Evolutionary conservation across 2,888 invertebrate genomes (phyloP).

Genomic region (Fragum sueziense): DNA sequence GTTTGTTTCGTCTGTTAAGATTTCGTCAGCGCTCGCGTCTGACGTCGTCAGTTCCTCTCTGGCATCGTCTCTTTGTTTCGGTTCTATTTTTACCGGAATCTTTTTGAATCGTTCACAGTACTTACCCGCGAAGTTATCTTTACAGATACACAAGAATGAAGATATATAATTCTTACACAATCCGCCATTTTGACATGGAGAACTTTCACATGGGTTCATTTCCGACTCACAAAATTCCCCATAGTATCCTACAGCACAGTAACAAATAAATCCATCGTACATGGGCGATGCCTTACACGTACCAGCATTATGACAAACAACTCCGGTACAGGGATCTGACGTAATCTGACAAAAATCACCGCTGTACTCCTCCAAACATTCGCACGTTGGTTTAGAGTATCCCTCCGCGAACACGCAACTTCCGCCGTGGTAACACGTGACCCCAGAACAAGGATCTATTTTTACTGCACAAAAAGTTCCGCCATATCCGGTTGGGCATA

Average conservation of each 20-base stretch:
- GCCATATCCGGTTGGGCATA: constrained; percentile 45
- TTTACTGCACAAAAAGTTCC: constrained; percentile 46
- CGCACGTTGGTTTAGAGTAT: constrained; percentile 54
- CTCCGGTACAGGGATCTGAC: constrained; percentile 59
- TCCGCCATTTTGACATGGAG: constrained; percentile 67
- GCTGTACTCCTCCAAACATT: constrained; percentile 58
- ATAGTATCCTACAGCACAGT: constrained; percentile 58
- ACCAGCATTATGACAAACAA: constrained; percentile 65
- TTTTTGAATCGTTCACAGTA: constrained; percentile 54
- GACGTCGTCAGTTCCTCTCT: constrained; percentile 5
- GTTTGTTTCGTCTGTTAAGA: neutral
- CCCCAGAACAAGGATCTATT: constrained; percentile 60
- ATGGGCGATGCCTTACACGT: constrained; percentile 62
- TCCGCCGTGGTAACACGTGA: constrained; percentile 65
- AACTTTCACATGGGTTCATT: constrained; percentile 59
- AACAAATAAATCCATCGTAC: constrained; percentile 60
- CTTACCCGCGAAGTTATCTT: constrained; percentile 56
- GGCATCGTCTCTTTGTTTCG: constrained; percentile 11
- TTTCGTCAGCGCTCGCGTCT: neutral
- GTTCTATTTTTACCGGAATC: neutral
- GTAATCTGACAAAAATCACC: constrained; percentile 67
- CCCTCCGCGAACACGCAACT: constrained; percentile 51
- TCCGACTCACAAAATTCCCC: constrained; percentile 68
- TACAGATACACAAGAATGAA: constrained; percentile 66
- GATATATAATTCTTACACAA: constrained; percentile 64